Conservation (phyloP, 1,140 invertebrate genomes). For the Bombus confusus region DNA sequence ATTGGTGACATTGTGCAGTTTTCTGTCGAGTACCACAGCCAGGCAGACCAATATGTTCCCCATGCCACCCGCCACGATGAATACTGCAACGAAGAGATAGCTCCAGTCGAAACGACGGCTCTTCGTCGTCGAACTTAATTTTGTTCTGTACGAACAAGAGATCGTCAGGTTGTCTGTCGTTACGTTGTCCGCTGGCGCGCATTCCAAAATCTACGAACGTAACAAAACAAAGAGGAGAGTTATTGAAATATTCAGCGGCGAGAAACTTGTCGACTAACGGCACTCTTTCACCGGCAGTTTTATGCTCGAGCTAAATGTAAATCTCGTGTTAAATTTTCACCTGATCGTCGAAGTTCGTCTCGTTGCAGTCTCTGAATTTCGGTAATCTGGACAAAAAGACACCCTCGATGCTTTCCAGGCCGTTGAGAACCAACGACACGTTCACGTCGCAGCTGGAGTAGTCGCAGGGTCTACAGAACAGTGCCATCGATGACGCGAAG, state of each 20-base stretch:
- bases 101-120: slow-evolving; percentile 85
- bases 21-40: slow-evolving; percentile 91
- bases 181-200: slow-evolving; percentile 57
- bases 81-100: slow-evolving; percentile 90
- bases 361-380: slow-evolving; percentile 66
- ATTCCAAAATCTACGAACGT: slow-evolving; percentile 65
- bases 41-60: slow-evolving; percentile 96
- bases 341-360: slow-evolving; percentile 57
- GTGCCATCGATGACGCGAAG: slow-evolving; percentile 48
- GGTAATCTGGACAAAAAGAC: slow-evolving; percentile 70
- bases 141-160: slow-evolving; percentile 60
- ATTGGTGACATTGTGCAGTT: slow-evolving; percentile 96
- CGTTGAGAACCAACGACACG: slow-evolving; percentile 68
- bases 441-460: slow-evolving; percentile 67
- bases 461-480: slow-evolving; percentile 71
- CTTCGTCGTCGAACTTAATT: slow-evolving; percentile 40
- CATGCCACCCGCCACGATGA: slow-evolving; percentile 93
- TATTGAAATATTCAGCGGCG: background rate
- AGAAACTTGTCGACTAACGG: too few relatives aligned
- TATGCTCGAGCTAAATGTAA: background rate
- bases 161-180: slow-evolving; percentile 61
- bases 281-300: background rate
- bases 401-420: slow-evolving; percentile 71
- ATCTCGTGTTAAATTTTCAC: slow-evolving; percentile 23
- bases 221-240: background rate